Conservation (phyloP, 2,888 invertebrate species). For the Microctonus hyperodae region DNA sequence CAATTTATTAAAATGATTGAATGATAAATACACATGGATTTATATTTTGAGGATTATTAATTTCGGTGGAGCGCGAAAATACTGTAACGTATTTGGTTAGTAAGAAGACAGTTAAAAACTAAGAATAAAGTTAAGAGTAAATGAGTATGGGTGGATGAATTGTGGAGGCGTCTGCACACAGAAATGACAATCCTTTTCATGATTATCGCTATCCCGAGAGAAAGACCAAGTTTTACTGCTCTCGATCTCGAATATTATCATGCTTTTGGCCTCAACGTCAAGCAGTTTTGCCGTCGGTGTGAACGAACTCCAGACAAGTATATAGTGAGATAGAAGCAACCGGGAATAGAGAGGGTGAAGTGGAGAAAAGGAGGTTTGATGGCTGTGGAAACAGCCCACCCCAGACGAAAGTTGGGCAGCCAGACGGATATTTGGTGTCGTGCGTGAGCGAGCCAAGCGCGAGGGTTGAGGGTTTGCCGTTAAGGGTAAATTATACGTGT, state of each 20-base stretch:
- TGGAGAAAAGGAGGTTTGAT: conserved; percentile 21
- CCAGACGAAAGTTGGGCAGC: conserved; percentile 51
- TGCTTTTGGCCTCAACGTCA: conserved; percentile 40
- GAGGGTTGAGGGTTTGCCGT: conserved; percentile 18
- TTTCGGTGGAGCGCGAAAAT: too few species aligned
- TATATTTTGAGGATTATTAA: too few species aligned
- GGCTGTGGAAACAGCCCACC: conserved; percentile 36
- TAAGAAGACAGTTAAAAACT: background rate
- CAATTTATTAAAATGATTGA: too few species aligned
- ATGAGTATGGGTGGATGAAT: background rate
- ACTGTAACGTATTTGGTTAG: too few species aligned
- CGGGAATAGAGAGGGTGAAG: conserved; percentile 6
- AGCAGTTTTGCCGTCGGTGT: conserved; percentile 41
- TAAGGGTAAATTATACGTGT: conserved; percentile 22
- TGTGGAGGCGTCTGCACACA: background rate
- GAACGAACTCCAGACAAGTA: conserved; percentile 49
- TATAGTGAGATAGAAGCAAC: conserved; percentile 14
- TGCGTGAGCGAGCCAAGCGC: conserved; percentile 42
- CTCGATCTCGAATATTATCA: conserved; percentile 49
- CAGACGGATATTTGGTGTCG: conserved; percentile 52
- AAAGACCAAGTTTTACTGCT: conserved; percentile 41
- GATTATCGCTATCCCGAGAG: conserved; percentile 22
- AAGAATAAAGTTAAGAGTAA: background rate
- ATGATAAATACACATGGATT: too few species aligned
- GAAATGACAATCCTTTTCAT: conserved; percentile 20